Evolutionary conservation across 1,140 invertebrate species (phyloP), one percentile per base, ranked within the genome.

Genomic region (Leptinotarsa lineolata): DNA sequence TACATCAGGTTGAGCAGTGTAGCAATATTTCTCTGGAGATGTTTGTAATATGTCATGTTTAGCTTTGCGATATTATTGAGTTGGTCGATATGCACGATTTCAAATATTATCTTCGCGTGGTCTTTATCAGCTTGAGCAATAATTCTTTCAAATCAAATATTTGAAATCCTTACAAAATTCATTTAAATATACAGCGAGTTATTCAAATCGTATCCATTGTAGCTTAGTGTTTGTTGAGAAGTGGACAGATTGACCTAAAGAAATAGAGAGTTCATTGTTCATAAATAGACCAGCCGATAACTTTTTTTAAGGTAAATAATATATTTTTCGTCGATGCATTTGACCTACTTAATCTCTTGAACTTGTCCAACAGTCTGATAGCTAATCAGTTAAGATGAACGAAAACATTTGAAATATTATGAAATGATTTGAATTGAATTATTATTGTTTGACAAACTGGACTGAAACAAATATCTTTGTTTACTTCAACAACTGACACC

Each of bases 111-210:
- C n/a, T 54, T 68, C 20, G 48, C 67, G 30, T 21, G 67, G 46
- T 46, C 20, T 54, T 68, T 68, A 68, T 68, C 67, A 68, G 45
- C 45, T 46, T 21, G 20, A 45, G 30, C 45, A 54, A 54, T 68
- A 68, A 48, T 20, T 45, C 44, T 48, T 24, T 54, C 20, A 54
- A 48, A 54, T 68, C 48, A 68, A 68, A 54, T 68, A 68, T 68
- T 54, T 54, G 46, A 18, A 20, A 20, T 18, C 21, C 24, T 15
- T 12, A 21, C 44, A 20, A 21, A 54, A 54, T 21, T 68, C 21
- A 58, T 68, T 68, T 68, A 68, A 68, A 68, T 68, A 68, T 45
- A 68, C 44, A 63, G 61, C 48, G 61, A 63, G 61, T 30, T 63
- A 22, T 30, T 6, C 16, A 21, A 30, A 63, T 22, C 20, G 24